Evolutionary conservation across 1,140 invertebrate species (phyloP), one percentile per base, ranked within the genome.

Genomic region (Streblospio benedicti): DNA sequence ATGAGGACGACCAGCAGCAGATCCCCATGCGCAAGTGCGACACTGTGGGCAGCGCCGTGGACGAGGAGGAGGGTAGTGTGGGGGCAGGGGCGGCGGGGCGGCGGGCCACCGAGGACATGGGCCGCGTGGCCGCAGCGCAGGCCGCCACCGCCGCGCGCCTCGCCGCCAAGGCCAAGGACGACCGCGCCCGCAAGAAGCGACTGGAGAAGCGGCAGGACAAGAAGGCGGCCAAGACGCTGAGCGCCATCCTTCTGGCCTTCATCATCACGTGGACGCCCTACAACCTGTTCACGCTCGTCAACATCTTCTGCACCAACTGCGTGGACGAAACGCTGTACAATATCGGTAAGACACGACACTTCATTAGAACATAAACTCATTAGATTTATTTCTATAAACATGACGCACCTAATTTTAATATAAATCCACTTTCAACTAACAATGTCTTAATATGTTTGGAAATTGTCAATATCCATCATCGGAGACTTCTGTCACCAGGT

Each of bases 261-360:
- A 96, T 99, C 64, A 86, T 98, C 67, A 99, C 96, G 2, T 99
- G 96, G 96, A 94, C 93, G 41, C 96, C 96, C 47, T 99, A 99
- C 80, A 98, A 97, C 76, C 92, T 98, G 41, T 70, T 71, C 57
- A 75, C 77, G n/a, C 69, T 81, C 4, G 66, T 76, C 12, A 72
- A 79, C 59, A 71, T 73, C 2, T 82, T 80, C 65, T 81, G 73
- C 67, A 63, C 71, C 5, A 65, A 65, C 12, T 68, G 67, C 57
- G 67, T 76, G 32, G 18, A 60, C 20, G 31, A 30, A 0, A 69
- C 64, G 1, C 33, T 71, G 20, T 69, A 72, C 53, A 59, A 64
- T 30, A 67, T 71, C 59, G 70, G 70, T 72, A 54, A 63, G 70
- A n/a, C n/a, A n/a, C n/a, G n/a, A n/a, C n/a, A n/a, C n/a, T n/a